Evolutionary conservation across 2,797 vertebrate genomes (phyloP).

Genomic region (Micropoecilia bifurca): DNA sequence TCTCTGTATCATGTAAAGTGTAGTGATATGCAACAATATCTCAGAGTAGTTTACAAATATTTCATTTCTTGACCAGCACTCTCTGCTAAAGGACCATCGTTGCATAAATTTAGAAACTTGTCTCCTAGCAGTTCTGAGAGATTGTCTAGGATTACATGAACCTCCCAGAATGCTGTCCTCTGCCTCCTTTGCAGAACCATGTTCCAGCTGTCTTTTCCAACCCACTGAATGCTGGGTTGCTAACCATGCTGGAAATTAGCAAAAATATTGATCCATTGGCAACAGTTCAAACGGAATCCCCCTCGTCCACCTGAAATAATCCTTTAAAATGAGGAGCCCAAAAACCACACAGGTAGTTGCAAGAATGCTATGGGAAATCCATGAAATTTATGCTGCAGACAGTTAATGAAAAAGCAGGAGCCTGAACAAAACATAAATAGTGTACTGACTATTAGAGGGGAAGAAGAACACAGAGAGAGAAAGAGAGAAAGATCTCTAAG

Average conservation of each 20-base stretch:
- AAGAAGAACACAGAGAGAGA: constrained; percentile 3
- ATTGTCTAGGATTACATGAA: constrained; percentile 16
- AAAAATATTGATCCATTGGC: constrained; percentile 60
- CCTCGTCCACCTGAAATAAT: constrained; percentile 63
- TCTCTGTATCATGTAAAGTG: neutral
- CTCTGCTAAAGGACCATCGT: neutral
- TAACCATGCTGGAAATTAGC: constrained; percentile 45
- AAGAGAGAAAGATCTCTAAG: constrained; percentile 33
- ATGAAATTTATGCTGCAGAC: constrained; percentile 50
- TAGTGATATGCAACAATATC: neutral
- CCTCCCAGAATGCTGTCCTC: constrained; percentile 15
- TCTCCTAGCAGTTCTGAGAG: constrained; percentile 1
- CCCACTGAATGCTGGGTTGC: constrained; percentile 34
- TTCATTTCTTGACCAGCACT: neutral
- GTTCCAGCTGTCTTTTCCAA: constrained; percentile 41
- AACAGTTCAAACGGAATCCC: constrained; percentile 44
- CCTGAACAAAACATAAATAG: constrained; percentile 51
- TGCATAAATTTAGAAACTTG: constrained; percentile 14
- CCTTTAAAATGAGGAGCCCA: constrained; percentile 50
- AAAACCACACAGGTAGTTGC: constrained; percentile 46
- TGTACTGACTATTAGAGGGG: constrained; percentile 43
- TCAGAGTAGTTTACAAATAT: neutral
- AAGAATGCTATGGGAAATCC: constrained; percentile 27
- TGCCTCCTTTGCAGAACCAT: constrained; percentile 35
- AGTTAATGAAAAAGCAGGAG: constrained; percentile 64